phyloP scores from a whole-genome alignment of 2,888 invertebrate species.

The Magallana nippona region DNA sequence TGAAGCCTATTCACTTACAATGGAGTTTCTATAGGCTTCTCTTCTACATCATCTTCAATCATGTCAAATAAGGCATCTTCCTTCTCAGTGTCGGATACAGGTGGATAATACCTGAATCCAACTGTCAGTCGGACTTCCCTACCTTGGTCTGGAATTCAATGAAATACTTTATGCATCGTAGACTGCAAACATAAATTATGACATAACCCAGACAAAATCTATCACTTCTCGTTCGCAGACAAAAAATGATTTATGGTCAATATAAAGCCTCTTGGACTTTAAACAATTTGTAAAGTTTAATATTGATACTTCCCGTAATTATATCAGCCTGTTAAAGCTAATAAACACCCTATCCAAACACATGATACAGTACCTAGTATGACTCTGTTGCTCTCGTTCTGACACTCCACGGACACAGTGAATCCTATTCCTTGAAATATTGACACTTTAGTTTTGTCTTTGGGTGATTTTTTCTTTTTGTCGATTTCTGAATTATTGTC shows the following conservation, averaged over 20 bases:
- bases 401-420: conserved; percentile 70
- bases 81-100: conserved; percentile 58
- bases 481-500: conserved; percentile 42
- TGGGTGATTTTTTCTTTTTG: conserved; percentile 36
- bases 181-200: neutral
- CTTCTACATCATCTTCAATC: conserved; percentile 77
- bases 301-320: too few species aligned
- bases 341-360: neutral
- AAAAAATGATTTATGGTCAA: too few species aligned
- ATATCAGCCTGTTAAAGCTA: too few species aligned
- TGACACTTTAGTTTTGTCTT: conserved; percentile 57
- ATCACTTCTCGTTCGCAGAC: neutral
- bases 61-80: conserved; percentile 76
- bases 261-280: too few species aligned
- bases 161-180: neutral
- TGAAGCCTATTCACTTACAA: conserved; percentile 67
- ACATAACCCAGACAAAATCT: neutral
- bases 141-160: conserved; percentile 51
- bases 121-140: conserved; percentile 75
- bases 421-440: conserved; percentile 73
- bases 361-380: conserved; percentile 64
- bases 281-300: too few species aligned
- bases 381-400: conserved; percentile 70
- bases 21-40: conserved; percentile 73
- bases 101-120: conserved; percentile 73